Evolutionary conservation across 1,140 invertebrate genomes (phyloP).

Genomic region (Drosophila seguyi): DNA sequence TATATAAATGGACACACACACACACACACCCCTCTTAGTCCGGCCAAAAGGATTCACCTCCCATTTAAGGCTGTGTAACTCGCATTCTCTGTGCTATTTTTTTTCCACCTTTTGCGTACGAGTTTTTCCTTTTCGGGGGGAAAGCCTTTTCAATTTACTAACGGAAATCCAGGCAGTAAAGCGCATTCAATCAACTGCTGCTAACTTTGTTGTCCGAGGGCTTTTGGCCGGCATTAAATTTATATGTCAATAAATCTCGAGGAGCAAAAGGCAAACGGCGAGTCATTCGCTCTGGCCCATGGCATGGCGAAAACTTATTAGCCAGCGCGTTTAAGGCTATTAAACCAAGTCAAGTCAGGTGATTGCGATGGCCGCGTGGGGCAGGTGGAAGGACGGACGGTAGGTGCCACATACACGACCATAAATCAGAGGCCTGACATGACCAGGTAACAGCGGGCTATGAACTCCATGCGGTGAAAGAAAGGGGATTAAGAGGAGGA

Average conservation of each 20-base stretch:
- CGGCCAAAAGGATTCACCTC: slow-evolving; percentile 17
- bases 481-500: not conserved
- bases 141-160: slow-evolving; percentile 74
- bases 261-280: slow-evolving; percentile 76
- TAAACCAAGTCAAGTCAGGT: slow-evolving; percentile 46
- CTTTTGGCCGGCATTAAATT: slow-evolving; percentile 66
- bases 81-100: not conserved
- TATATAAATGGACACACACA: slow-evolving; percentile 4
- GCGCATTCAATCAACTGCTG: slow-evolving; percentile 77
- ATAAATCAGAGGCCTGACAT: slow-evolving; percentile 65
- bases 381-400: not conserved
- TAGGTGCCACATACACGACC: slow-evolving; percentile 50
- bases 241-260: slow-evolving; percentile 82
- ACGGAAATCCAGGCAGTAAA: slow-evolving; percentile 82
- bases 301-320: slow-evolving; percentile 66
- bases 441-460: slow-evolving; percentile 40
- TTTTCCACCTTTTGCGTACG: slow-evolving; percentile 8
- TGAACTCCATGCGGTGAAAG: slow-evolving; percentile 5
- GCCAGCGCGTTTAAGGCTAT: slow-evolving; percentile 65
- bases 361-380: slow-evolving; percentile 2
- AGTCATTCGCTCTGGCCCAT: slow-evolving; percentile 55
- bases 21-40: not conserved
- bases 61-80: slow-evolving; percentile 27
- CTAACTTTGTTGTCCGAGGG: slow-evolving; percentile 68
- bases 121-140: slow-evolving; percentile 9